Conservation (phyloP, 2,888 invertebrate species). For the Agrochola litura region DNA sequence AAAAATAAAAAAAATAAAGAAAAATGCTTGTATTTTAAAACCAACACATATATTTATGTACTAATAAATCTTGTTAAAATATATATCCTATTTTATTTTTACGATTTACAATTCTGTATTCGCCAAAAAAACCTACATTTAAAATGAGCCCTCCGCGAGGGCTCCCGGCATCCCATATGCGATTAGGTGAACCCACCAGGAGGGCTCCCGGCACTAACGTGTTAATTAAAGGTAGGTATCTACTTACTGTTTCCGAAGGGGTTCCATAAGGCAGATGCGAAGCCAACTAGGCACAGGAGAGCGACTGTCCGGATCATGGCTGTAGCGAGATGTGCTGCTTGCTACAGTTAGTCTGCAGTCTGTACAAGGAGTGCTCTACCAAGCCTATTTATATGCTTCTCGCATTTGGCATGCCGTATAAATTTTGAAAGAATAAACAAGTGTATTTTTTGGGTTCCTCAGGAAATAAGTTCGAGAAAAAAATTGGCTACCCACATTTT, state of each 20-base stretch:
- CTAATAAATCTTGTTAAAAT: no score
- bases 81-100: no score
- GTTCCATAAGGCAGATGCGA: background rate
- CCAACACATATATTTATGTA: no score
- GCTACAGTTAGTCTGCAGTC: background rate
- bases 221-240: no score
- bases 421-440: background rate
- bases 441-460: conserved; percentile 25
- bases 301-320: conserved; percentile 25
- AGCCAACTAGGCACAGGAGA: conserved; percentile 19
- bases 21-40: no score
- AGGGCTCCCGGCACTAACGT: no score
- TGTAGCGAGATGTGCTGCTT: background rate
- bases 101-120: no score
- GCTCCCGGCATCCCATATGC: no score
- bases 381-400: conserved; percentile 29
- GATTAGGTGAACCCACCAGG: no score
- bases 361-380: background rate
- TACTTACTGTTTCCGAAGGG: background rate
- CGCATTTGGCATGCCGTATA: background rate
- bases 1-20: no score
- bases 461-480: background rate
- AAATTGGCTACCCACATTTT: background rate
- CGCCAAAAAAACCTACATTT: no score
- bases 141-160: no score